Percentiles rank a stretch among this genome's conserved stretches.
phyloP scores from a whole-genome alignment of 2,113 vertebrate genomes.

The Microtus pennsylvanicus region DNA sequence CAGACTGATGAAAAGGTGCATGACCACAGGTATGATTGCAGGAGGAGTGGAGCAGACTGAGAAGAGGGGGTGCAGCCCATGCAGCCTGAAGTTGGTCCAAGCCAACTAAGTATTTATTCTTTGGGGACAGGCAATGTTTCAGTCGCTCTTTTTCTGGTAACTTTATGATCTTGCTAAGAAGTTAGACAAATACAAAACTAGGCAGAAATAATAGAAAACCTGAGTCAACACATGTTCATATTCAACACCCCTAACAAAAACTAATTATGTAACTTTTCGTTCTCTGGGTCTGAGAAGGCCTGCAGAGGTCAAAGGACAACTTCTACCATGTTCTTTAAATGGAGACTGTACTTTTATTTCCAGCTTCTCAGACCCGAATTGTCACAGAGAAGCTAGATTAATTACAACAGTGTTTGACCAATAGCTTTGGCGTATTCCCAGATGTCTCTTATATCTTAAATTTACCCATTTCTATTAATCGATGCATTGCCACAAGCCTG shows the following conservation, averaged over 20 bases:
- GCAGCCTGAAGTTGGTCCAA: not conserved
- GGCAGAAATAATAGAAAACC: not conserved
- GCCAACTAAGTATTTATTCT: not conserved
- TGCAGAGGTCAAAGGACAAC: not conserved
- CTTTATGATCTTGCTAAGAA: slow-evolving; percentile 20
- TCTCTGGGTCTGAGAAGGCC: not conserved
- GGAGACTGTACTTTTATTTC: too few species aligned
- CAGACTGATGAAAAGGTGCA: fast-evolving
- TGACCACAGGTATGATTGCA: too few species aligned
- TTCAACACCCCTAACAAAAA: not conserved
- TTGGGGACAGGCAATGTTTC: not conserved
- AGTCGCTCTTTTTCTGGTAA: not conserved
- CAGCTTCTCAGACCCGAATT: too few species aligned
- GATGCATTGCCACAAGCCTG: too few species aligned
- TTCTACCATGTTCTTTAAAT: too few species aligned
- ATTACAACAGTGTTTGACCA: too few species aligned
- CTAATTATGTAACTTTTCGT: not conserved
- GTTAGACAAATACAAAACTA: not conserved
- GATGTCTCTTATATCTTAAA: too few species aligned
- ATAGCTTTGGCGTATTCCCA: too few species aligned
- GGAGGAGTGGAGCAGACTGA: not conserved
- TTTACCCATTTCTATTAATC: too few species aligned
- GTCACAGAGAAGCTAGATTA: too few species aligned
- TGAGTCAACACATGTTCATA: not conserved
- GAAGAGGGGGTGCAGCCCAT: not conserved